Base-by-base conservation (phyloP, 2,888 invertebrate species). In the Agelastica alni region DNA sequence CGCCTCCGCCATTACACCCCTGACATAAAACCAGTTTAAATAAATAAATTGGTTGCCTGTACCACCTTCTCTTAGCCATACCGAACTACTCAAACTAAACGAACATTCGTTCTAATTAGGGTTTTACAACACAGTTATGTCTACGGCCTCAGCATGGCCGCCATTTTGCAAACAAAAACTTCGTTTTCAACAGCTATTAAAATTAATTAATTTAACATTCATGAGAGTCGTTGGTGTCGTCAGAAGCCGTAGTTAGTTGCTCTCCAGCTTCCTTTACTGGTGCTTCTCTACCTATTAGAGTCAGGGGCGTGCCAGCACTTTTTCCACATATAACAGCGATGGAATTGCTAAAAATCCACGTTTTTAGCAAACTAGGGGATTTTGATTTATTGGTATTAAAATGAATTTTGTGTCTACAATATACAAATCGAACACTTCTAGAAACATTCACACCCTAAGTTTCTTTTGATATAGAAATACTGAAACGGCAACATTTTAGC, bases 161-260 rank as follows among this genome's bases (percentile, higher is more conserved):
- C 54, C 42, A 51, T 56, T 51, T 47, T 47, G 46, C 45, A 46
- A 54, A 57, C 54, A 53, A 56, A 53, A 54, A 59, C 52, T 54
- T 46, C 39, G 18, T 54, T 52, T 43, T 51, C 49, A 56, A 47
- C 51, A 54, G 49, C 56, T 54, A 53, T 56, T 57, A 59, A 61
- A 57, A 61, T 59, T 59, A 58, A 61, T 61, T 61, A 58, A 58
- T 57, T 49, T 55, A 61, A 59, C 61, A 61, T 61, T 52, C 56
- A 58, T 46, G 59, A 43, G 46, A 49, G 32, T 36, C 28, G 37
- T 52, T 42, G 43, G 36, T 39, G 20, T 39, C 52, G 49, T 30
- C 28, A 32, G 51, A 12, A n/a, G 47, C 10, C 31, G 37, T 37
- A 53, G 58, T 32, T 51, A 54, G 49, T 58, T 47, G 37, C 17